A percentile compares a stretch with the other conserved stretches of the same genome.
Evolutionary conservation across 2,888 invertebrate species (phyloP).

Genomic region (Phyllotreta striolata): DNA sequence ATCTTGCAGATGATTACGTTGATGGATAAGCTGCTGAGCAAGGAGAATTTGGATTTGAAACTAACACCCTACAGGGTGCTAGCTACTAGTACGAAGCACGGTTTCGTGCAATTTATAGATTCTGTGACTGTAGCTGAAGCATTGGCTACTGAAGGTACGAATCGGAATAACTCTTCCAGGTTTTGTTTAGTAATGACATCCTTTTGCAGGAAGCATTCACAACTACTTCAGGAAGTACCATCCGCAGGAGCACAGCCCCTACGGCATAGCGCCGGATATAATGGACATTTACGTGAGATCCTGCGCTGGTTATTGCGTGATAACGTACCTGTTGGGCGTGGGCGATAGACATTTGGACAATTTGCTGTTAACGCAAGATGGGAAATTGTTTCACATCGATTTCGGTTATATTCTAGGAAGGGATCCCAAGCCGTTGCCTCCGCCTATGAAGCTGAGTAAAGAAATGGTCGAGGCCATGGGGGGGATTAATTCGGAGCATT

Average conservation of each 20-base stretch:
- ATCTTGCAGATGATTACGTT: constrained; percentile 97
- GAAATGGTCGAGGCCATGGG: constrained; percentile 99
- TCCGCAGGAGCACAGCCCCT: constrained; percentile 86
- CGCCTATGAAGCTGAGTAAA: constrained; percentile 98
- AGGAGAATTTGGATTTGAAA: constrained; percentile 96
- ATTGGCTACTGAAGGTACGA: constrained; percentile 76
- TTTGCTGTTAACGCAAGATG: constrained; percentile 86
- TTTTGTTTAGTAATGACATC: no score
- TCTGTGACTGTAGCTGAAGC: constrained; percentile 94
- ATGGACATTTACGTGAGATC: constrained; percentile 98
- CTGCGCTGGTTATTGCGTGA: constrained; percentile 97
- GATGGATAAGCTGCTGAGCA: constrained; percentile 93
- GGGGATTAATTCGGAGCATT: constrained; percentile 88
- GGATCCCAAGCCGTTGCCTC: constrained; percentile 98
- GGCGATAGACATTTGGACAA: constrained; percentile 99
- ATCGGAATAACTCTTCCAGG: no score
- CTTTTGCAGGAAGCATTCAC: constrained; percentile 81
- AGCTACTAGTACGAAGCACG: constrained; percentile 95
- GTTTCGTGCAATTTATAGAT: constrained; percentile 95
- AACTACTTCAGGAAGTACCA: constrained; percentile 92
- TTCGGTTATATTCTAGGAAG: constrained; percentile 97
- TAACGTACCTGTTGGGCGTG: constrained; percentile 96
- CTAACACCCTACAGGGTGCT: constrained; percentile 94
- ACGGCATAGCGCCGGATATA: constrained; percentile 90
- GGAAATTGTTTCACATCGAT: constrained; percentile 95